phyloP scores from a whole-genome alignment of 2,888 invertebrate genomes.

The Tribolium freemani region DNA sequence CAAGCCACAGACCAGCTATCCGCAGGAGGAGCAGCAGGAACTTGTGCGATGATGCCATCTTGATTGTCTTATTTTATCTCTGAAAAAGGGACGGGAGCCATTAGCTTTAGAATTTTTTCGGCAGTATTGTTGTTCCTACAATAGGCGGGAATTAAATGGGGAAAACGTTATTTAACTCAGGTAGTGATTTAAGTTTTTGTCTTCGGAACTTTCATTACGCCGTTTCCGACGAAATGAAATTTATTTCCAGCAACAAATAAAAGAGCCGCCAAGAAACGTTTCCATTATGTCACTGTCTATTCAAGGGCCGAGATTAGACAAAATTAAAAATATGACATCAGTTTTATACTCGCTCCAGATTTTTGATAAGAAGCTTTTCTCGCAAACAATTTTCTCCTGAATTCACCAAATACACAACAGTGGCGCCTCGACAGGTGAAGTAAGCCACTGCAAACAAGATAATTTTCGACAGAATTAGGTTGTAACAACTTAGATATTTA shows the following conservation, averaged over 20 bases:
- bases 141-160: conserved; percentile 37
- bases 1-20: conserved; percentile 53
- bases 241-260: conserved; percentile 19
- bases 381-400: no score
- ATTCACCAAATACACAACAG: no score
- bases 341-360: not conserved
- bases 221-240: conserved; percentile 17
- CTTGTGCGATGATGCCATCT: conserved; percentile 62
- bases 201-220: conserved; percentile 24
- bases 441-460: no score
- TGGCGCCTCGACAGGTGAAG: no score
- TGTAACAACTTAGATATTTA: no score
- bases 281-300: conserved; percentile 7
- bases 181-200: conserved; percentile 36
- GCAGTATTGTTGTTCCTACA: conserved; percentile 39
- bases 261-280: conserved; percentile 12
- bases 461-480: no score
- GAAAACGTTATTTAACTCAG: conserved; percentile 39
- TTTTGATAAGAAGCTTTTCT: not conserved
- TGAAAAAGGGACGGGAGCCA: conserved; percentile 46
- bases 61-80: conserved; percentile 54
- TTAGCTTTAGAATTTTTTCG: conserved; percentile 32
- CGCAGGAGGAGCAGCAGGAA: conserved; percentile 65
- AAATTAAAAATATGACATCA: not conserved
- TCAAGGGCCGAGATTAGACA: not conserved